phyloP scores from a whole-genome alignment of 2,888 invertebrate species.

The Plutella xylostella region DNA sequence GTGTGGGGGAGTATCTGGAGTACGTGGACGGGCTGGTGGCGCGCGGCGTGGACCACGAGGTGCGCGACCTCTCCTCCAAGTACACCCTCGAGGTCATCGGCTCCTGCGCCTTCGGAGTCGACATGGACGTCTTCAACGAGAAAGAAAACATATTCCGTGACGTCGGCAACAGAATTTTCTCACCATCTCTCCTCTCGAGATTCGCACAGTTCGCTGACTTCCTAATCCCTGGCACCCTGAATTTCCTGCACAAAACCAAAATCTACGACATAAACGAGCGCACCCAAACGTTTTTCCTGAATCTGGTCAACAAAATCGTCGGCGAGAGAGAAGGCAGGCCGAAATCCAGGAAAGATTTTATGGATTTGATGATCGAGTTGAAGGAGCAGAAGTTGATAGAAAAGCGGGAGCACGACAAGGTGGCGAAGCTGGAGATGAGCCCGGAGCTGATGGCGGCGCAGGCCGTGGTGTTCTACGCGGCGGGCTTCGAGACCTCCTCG shows the following conservation, averaged over 20 bases:
- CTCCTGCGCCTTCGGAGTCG: conserved; percentile 8
- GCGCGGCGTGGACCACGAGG: conserved; percentile 4
- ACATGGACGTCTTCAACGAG: conserved; percentile 10
- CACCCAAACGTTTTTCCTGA: background rate
- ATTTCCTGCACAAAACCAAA: too few species aligned
- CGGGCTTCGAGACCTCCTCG: conserved; percentile 61
- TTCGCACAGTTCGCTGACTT: background rate
- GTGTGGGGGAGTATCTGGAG: conserved; percentile 4
- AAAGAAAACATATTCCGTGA: conserved; percentile 10
- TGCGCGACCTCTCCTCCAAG: conserved; percentile 6
- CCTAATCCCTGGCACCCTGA: background rate
- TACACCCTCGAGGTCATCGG: conserved; percentile 9
- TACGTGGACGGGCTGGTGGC: conserved; percentile 4
- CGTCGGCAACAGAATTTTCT: background rate
- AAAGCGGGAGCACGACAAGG: too few species aligned
- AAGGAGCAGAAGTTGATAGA: conserved; percentile 1
- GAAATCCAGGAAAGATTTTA: conserved; percentile 16
- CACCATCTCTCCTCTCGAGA: background rate
- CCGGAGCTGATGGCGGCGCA: conserved; percentile 32
- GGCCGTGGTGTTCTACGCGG: conserved; percentile 43
- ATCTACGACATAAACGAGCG: too few species aligned
- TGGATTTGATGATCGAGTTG: conserved; percentile 18
- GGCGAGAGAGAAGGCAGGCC: background rate
- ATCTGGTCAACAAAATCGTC: background rate
- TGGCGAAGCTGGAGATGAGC: background rate